A percentile compares a stretch with the other conserved stretches of the same genome.
phyloP scores from a whole-genome alignment of 2,797 vertebrate species.

The Melanotaenia parkinsoni region DNA sequence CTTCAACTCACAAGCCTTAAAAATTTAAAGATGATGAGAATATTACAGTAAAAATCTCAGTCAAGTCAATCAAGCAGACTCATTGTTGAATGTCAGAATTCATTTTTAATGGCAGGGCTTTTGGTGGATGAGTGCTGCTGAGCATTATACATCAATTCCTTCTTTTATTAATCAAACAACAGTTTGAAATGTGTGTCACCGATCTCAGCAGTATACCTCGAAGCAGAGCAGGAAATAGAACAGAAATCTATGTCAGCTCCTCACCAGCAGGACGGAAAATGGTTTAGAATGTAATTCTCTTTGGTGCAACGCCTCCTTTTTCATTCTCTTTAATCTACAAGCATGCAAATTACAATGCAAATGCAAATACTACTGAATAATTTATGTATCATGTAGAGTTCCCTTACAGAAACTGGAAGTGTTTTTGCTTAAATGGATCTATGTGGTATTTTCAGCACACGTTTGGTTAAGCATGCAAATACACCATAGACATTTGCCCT shows the following conservation, averaged over 20 bases:
- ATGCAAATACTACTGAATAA: constrained; percentile 81
- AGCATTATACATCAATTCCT: constrained; percentile 78
- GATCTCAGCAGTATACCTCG: constrained; percentile 79
- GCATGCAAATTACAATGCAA: constrained; percentile 83
- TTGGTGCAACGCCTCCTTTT: constrained; percentile 74
- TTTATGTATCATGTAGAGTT: constrained; percentile 72
- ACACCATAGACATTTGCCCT: constrained; percentile 33
- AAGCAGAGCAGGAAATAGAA: constrained; percentile 73
- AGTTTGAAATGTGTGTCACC: constrained; percentile 81
- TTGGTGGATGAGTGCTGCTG: constrained; percentile 69
- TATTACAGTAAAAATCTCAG: constrained; percentile 77
- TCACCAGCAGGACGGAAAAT: constrained; percentile 72
- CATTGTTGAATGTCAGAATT: constrained; percentile 78
- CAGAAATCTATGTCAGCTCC: constrained; percentile 76
- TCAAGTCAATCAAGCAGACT: constrained; percentile 80
- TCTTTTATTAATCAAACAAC: constrained; percentile 86
- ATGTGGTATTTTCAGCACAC: constrained; percentile 57
- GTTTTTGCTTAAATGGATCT: constrained; percentile 71
- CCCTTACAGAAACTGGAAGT: constrained; percentile 60
- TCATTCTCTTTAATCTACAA: constrained; percentile 78
- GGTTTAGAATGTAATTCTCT: constrained; percentile 76
- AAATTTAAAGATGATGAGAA: constrained; percentile 80
- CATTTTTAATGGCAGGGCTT: constrained; percentile 82
- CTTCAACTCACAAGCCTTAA: constrained; percentile 71
- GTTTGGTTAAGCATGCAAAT: constrained; percentile 57